Evolutionary conservation across 1,140 invertebrate genomes (phyloP).

Genomic region (Lepidurus apus): DNA sequence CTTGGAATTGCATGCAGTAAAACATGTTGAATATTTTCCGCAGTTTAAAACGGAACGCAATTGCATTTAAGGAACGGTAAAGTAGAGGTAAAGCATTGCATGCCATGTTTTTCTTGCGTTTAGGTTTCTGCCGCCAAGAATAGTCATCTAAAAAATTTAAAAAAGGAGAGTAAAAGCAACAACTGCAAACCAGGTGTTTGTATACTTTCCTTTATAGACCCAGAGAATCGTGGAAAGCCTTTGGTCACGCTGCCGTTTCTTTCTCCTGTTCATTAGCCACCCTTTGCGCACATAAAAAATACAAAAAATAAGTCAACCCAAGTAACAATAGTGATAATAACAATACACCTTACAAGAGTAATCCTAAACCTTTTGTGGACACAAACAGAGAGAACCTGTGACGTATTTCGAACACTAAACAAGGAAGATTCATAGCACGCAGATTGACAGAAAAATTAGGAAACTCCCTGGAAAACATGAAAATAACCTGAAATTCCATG

Average conservation of each 20-base stretch:
- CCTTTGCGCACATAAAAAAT: not conserved
- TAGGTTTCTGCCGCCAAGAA: not conserved
- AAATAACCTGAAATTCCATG: not conserved
- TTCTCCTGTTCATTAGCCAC: conserved; percentile 22
- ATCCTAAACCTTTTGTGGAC: not conserved
- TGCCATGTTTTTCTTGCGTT: not conserved
- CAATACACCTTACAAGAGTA: not conserved
- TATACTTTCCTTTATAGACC: conserved; percentile 3
- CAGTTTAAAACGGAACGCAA: not conserved
- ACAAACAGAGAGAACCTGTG: not conserved
- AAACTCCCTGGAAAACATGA: not conserved
- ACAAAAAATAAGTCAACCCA: not conserved
- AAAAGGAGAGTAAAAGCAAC: not conserved
- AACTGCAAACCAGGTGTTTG: not conserved
- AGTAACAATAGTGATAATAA: conserved; percentile 6
- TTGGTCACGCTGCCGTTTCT: conserved; percentile 3
- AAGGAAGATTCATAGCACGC: too few species aligned
- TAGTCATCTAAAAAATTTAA: not conserved
- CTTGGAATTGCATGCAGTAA: not conserved
- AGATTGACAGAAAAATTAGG: too few species aligned
- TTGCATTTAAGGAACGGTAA: not conserved
- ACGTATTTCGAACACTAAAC: too few species aligned
- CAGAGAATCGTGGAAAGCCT: conserved; percentile 7
- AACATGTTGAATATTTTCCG: not conserved
- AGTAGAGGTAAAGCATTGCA: not conserved